Evolutionary conservation across 2,797 vertebrate genomes (phyloP), one percentile per base, ranked within the genome.

Genomic region (Micropoecilia bifurca): DNA sequence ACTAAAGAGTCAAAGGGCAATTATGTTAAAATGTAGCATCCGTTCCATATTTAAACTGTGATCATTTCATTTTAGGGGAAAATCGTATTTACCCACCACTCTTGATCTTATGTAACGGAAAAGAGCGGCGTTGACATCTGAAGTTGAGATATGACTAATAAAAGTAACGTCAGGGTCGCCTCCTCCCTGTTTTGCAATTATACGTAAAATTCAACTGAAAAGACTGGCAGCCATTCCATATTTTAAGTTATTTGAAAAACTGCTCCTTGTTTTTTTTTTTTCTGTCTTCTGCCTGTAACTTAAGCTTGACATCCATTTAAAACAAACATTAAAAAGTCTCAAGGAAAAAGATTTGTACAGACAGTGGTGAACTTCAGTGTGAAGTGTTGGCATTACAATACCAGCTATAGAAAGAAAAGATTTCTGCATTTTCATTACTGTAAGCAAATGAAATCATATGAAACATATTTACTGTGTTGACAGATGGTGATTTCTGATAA

Each of bases 1-100:
- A 76, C 80, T 55, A 47, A 85, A 73, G 84, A 85, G 84, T 85
- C 57, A 91, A 93, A 87, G 13, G n/a, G 82, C 72, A 89, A 75
- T 88, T 87, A 90, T 75, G 72, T 57, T 66, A 53, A 82, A 84
- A 86, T 61, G 59, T 71, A 36, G 77, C 43, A 4, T 69, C 66
- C 43, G 3, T 43, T 14, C 33, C 33, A 83, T 71, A 41, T 71
- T 47, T 81, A 55, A 61, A 68, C 77, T 74, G 79, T 77, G 78
- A 88, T 88, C 79, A 76, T 79, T 73, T 22, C 4, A 25, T 80
- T 86, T 88, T 43, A 84, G 84, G 86, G 22, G 12, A 7, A 68
- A 39, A 22, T 22, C 8, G 8, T 41, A n/a, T 43, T n/a, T n/a
- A 0, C 39, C 22, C 25, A 10, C 12, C 25, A 0, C 4, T 69